Evolutionary conservation across 2,797 vertebrate genomes (phyloP), one percentile per base, ranked within the genome.

Genomic region (Artibeus lituratus): DNA sequence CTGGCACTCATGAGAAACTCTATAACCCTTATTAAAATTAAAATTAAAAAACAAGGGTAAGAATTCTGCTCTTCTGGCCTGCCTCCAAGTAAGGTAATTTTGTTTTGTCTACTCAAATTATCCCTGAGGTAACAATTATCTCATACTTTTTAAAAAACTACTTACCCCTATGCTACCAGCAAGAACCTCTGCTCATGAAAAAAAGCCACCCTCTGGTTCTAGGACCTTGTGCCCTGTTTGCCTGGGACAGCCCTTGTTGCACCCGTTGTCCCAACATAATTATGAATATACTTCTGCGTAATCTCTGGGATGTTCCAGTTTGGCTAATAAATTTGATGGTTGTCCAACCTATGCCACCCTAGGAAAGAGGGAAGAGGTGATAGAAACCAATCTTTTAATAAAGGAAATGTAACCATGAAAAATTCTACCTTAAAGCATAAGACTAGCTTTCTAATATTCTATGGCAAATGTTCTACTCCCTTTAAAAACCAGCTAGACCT

Each of bases 91-190:
- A 72, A 80, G 53, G 44, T 97, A 98, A 96, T 94, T 96, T 91
- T 57, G 92, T 73, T 6, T 2, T 81, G 69, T 82, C 94, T 93
- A 84, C 90, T 91, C 93, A 97, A 86, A 97, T 91, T 96, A 95
- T 93, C 87, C 86, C 90, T 87, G 73, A 78, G 88, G 57, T 93
- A 92, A 94, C 53, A 96, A 95, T 96, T 80, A 96, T 89, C 12
- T 95, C 89, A 95, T 93, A 82, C 29, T 96, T 96, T 53, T 90
- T 55, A 32, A 72, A 24, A 24, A 57, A 89, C 53, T 83, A 55
- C 39, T 96, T 76, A 78, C 65, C 59, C 39, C 87, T 94, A 83
- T 32, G 44, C 57, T 86, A 76, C 57, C 91, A 26, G 26, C 24
- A 76, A 91, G 81, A 39, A 90, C 39, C 3, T 91, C 53, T 78